Conservation (phyloP, 2,113 vertebrate genomes). For the Gobiocypris rarus region DNA sequence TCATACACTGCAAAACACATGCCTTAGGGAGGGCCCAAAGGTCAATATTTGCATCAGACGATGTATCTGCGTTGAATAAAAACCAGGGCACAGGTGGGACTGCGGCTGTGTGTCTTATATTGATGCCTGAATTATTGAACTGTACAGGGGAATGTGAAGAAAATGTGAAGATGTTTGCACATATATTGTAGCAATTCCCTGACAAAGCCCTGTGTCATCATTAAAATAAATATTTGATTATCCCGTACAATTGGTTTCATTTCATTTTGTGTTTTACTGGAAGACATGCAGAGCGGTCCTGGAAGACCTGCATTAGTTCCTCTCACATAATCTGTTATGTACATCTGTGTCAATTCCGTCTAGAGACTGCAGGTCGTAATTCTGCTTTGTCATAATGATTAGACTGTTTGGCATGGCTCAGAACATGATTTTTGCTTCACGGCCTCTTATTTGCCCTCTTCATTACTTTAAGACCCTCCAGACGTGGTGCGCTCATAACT, state of each 20-base stretch:
- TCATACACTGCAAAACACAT: constrained; percentile 26
- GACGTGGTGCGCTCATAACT: background rate
- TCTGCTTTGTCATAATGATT: background rate
- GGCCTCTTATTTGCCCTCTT: background rate
- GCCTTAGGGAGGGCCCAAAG: constrained; percentile 39
- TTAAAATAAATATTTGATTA: constrained; percentile 14
- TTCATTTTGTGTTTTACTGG: background rate
- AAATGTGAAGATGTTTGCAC: background rate
- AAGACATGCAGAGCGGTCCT: background rate
- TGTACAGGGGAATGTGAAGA: background rate
- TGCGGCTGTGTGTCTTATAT: background rate
- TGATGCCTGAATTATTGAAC: background rate
- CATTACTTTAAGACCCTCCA: constrained; percentile 15
- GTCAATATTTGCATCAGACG: constrained; percentile 49
- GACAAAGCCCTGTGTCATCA: background rate
- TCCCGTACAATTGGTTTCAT: background rate
- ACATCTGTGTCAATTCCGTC: background rate
- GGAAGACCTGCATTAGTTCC: background rate
- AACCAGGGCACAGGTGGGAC: constrained; percentile 5
- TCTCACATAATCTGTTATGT: background rate
- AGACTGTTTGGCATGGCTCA: background rate
- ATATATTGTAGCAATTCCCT: background rate
- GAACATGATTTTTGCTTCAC: background rate
- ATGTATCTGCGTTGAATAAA: constrained; percentile 5
- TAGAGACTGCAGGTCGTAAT: background rate